phyloP scores from a whole-genome alignment of 2,797 vertebrate species.

The Clarias fuscus region DNA sequence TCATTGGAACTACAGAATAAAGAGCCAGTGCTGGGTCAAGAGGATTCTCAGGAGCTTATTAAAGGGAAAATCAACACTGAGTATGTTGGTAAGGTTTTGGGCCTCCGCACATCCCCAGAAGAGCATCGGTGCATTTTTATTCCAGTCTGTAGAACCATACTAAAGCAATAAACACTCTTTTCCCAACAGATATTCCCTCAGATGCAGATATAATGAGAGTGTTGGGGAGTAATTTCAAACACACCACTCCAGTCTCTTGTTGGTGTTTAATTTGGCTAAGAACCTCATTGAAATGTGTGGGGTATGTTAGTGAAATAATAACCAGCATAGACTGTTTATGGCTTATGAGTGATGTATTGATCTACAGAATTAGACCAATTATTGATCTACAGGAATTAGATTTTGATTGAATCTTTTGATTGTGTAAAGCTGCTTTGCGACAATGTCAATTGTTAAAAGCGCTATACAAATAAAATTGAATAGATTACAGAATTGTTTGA shows the following conservation, averaged over 20 bases:
- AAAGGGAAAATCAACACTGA: not conserved
- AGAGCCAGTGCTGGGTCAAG: constrained; percentile 28
- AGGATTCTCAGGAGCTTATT: not conserved
- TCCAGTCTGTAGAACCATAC: not conserved
- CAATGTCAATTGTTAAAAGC: too few species aligned
- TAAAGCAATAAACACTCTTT: not conserved
- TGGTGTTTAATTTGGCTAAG: not conserved
- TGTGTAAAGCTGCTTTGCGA: too few species aligned
- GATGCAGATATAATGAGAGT: not conserved
- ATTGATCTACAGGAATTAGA: too few species aligned
- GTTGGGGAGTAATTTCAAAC: not conserved
- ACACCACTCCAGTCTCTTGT: too few species aligned
- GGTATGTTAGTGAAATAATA: too few species aligned
- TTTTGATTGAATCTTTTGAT: too few species aligned
- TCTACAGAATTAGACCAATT: too few species aligned
- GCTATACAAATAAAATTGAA: too few species aligned
- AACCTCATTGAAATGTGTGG: not conserved
- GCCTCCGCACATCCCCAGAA: not conserved
- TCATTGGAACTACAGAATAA: constrained; percentile 19
- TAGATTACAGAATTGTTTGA: too few species aligned
- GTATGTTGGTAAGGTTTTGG: not conserved
- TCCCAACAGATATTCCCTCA: not conserved
- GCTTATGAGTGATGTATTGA: too few species aligned
- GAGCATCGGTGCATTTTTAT: not conserved
- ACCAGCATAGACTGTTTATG: too few species aligned